Percentiles rank a stretch among this genome's conserved stretches.
These are phyloP conservation scores for Lordiphosa stackelbergi DNA, from an alignment of 1,140 invertebrate genomes.

Conservation along the genomic window DNA sequence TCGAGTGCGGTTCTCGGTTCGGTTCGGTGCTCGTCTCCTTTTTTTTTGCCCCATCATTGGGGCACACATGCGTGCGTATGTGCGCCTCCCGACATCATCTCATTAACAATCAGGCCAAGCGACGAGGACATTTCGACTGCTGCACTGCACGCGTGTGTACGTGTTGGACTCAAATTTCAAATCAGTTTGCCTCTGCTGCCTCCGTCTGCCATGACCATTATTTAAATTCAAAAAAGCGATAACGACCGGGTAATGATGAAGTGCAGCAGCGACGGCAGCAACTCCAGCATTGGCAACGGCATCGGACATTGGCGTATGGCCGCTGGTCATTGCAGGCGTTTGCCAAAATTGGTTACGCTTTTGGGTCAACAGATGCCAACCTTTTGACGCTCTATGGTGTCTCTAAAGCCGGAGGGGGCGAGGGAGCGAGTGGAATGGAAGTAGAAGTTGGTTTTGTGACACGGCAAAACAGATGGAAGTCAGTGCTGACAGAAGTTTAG, in stretches of 20 bases:
- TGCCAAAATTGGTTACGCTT: conserved; percentile 67
- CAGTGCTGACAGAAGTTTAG: conserved; percentile 11
- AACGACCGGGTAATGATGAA: conserved; percentile 70
- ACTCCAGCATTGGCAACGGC: conserved; percentile 4
- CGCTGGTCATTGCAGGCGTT: conserved; percentile 43
- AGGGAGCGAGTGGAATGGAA: neutral
- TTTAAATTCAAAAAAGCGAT: conserved; percentile 72
- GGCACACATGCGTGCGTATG: neutral
- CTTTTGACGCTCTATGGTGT: conserved; percentile 19
- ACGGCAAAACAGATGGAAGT: conserved; percentile 43
- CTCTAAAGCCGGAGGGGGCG: neutral
- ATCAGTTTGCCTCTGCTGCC: conserved; percentile 30
- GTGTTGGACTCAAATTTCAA: conserved; percentile 60
- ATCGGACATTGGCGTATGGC: conserved; percentile 4
- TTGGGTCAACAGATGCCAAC: conserved; percentile 66
- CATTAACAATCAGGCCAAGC: conserved; percentile 60
- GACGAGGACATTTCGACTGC: conserved; percentile 23
- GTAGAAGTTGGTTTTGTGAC: conserved; percentile 28
- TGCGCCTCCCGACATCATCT: conserved; percentile 38
- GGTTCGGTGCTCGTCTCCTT: conserved; percentile 7
- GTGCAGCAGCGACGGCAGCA: conserved; percentile 24
- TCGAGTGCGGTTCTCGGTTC: conserved; percentile 29
- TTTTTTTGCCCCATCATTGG: conserved; percentile 7
- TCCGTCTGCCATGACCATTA: conserved; percentile 29
- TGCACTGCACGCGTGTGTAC: conserved; percentile 6